phyloP scores from a whole-genome alignment of 2,888 invertebrate genomes.

The Anoncus sp. region DNA sequence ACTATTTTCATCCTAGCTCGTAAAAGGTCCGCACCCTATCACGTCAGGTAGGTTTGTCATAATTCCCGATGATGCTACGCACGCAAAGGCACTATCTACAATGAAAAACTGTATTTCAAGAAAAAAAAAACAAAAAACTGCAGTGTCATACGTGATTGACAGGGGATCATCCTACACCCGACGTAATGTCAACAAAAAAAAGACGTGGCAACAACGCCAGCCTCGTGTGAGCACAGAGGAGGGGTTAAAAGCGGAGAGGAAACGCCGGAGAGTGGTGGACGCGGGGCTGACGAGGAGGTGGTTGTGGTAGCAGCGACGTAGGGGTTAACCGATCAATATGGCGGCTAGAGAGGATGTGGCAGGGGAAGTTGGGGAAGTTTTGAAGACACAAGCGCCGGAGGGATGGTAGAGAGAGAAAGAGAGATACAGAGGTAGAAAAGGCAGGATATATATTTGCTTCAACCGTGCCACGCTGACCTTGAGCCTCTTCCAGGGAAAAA shows the following conservation, averaged over 20 bases:
- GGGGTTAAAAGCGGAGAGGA: slow-evolving; percentile 50
- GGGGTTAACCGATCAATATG: slow-evolving; percentile 79
- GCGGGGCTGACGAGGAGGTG: slow-evolving; percentile 41
- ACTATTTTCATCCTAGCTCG: slow-evolving; percentile 19
- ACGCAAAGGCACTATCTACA: slow-evolving; percentile 16
- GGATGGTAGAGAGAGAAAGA: slow-evolving; percentile 22
- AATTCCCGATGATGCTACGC: no score
- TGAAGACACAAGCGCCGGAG: slow-evolving; percentile 54
- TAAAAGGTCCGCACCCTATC: slow-evolving; percentile 24
- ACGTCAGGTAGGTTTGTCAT: slow-evolving; percentile 27
- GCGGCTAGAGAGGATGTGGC: slow-evolving; percentile 77
- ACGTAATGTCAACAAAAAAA: slow-evolving; percentile 33
- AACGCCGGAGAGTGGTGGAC: slow-evolving; percentile 46
- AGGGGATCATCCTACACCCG: slow-evolving; percentile 11
- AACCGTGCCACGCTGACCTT: slow-evolving; percentile 74
- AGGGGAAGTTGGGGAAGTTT: slow-evolving; percentile 74
- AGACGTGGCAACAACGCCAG: slow-evolving; percentile 76
- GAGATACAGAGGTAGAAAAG: slow-evolving; percentile 50
- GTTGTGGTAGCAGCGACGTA: slow-evolving; percentile 59
- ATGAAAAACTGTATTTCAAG: slow-evolving; percentile 33
- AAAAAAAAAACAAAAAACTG: slow-evolving; percentile 36
- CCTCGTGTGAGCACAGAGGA: slow-evolving; percentile 25
- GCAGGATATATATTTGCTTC: slow-evolving; percentile 66
- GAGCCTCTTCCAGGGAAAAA: slow-evolving; percentile 70
- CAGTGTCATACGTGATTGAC: slow-evolving; percentile 14